Percentiles rank a stretch among this genome's conserved stretches.
phyloP scores from a whole-genome alignment of 1,140 invertebrate genomes.

The Macrostomum lignano region DNA sequence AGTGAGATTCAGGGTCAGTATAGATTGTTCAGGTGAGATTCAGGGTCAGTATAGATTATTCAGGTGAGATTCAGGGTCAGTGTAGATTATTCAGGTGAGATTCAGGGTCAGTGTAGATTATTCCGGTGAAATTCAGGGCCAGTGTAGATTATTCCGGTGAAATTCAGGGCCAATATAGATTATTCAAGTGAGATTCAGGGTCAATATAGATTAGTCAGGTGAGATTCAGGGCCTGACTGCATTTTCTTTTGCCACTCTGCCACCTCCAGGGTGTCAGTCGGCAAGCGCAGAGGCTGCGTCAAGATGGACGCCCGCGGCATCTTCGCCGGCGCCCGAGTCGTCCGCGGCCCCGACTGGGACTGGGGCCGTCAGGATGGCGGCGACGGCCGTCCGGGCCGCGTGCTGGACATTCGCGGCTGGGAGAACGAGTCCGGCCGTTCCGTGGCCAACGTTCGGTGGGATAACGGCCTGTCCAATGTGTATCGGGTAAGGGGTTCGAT shows the following conservation, averaged over 20 bases:
- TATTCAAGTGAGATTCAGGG: too few species aligned
- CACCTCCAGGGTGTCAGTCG: constrained; percentile 40
- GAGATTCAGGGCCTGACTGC: neutral
- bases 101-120: too few species aligned
- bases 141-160: too few species aligned
- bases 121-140: too few species aligned
- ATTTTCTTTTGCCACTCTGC: constrained; percentile 6
- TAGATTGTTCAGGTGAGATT: too few species aligned
- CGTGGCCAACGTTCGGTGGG: constrained; percentile 58
- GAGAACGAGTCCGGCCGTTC: constrained; percentile 57
- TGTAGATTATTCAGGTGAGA: too few species aligned
- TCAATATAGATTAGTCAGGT: neutral
- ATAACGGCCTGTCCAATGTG: constrained; percentile 42
- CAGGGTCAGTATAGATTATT: too few species aligned
- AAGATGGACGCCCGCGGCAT: constrained; percentile 48
- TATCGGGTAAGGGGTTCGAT: too few species aligned
- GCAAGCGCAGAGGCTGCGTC: constrained; percentile 32
- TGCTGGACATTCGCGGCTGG: constrained; percentile 59
- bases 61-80: too few species aligned
- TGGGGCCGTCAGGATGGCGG: constrained; percentile 29
- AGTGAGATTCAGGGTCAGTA: too few species aligned
- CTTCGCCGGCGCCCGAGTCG: constrained; percentile 50
- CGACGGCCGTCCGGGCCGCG: constrained; percentile 43
- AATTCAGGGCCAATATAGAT: too few species aligned
- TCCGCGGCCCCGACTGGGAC: too few species aligned